Conservation (phyloP, 2,888 invertebrate species). For the Pherbina coryleti region DNA sequence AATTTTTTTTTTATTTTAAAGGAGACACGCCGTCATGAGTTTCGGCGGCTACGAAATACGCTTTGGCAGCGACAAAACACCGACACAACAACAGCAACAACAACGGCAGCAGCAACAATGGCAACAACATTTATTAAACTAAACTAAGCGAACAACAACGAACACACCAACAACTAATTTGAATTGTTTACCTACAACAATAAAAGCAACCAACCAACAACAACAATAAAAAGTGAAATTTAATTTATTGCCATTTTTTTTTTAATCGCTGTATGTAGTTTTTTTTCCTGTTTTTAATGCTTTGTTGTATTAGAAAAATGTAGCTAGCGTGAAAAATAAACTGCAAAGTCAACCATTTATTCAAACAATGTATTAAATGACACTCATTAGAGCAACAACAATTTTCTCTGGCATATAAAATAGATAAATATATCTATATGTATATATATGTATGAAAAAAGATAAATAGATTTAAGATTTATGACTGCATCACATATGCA, state of each 20-base stretch:
- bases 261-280: slow-evolving; percentile 29
- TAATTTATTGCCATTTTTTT: slow-evolving; percentile 2
- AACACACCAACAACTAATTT: slow-evolving; percentile 20
- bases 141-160: neutral
- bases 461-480: too few species aligned
- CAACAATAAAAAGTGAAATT: slow-evolving; percentile 31
- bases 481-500: too few species aligned
- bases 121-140: slow-evolving; percentile 3
- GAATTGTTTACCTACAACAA: slow-evolving; percentile 11
- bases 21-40: slow-evolving; percentile 29
- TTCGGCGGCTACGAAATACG: slow-evolving; percentile 5
- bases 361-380: too few species aligned
- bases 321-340: too few species aligned
- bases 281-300: neutral
- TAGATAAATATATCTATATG: too few species aligned
- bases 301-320: neutral
- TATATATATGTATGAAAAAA: too few species aligned
- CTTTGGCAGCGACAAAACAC: slow-evolving; percentile 28
- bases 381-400: too few species aligned
- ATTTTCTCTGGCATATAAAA: too few species aligned
- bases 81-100: slow-evolving; percentile 34
- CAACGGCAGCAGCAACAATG: slow-evolving; percentile 28
- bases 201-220: slow-evolving; percentile 35
- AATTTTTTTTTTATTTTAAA: slow-evolving; percentile 23
- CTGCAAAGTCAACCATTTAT: too few species aligned